Percentiles rank a stretch among this genome's conserved stretches.
Evolutionary conservation across 2,113 vertebrate genomes (phyloP).

Genomic region (Callipepla squamata): DNA sequence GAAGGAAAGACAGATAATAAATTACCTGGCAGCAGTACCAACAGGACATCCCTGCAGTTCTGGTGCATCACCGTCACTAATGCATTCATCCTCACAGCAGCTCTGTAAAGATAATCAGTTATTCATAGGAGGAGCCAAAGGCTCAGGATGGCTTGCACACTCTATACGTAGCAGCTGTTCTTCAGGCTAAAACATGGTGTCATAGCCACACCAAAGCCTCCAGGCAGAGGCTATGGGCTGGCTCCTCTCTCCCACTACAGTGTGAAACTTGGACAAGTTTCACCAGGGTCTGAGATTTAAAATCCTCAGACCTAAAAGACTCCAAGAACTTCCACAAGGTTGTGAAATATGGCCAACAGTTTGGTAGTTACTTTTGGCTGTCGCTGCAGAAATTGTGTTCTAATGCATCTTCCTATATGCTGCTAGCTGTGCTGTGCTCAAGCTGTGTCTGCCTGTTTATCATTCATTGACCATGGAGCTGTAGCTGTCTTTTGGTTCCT

Average conservation of each 20-base stretch:
- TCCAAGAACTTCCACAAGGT: background rate
- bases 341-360: background rate
- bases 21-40: background rate
- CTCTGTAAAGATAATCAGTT: background rate
- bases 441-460: background rate
- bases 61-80: background rate
- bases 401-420: background rate
- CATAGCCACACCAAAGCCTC: background rate
- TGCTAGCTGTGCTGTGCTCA: background rate
- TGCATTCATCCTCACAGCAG: background rate
- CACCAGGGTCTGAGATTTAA: background rate
- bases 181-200: background rate
- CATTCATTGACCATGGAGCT: fast-evolving
- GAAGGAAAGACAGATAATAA: background rate
- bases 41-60: background rate
- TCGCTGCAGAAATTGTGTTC: background rate
- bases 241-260: background rate
- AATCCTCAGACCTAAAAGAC: background rate
- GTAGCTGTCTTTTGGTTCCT: background rate
- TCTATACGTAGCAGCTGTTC: background rate
- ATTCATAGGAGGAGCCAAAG: background rate
- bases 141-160: background rate
- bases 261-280: background rate
- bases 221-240: background rate
- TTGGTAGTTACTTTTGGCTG: background rate